phyloP scores from a whole-genome alignment of 2,113 vertebrate genomes.

The Dromaius novaehollandiae region DNA sequence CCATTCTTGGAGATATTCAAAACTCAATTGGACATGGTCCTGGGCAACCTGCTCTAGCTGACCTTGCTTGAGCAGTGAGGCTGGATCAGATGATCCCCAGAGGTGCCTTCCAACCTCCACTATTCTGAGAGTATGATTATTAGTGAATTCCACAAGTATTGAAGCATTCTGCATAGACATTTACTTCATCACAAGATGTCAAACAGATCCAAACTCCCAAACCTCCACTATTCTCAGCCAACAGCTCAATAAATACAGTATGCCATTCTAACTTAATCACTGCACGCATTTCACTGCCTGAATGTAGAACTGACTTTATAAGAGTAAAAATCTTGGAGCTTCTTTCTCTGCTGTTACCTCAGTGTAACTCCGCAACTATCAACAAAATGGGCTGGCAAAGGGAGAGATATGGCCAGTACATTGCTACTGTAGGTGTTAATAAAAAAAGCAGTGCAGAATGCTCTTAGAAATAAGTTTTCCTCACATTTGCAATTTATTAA shows the following conservation, averaged over 20 bases:
- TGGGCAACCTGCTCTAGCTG: background rate
- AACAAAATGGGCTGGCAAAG: background rate
- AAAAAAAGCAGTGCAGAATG: background rate
- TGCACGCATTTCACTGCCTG: background rate
- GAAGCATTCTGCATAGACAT: background rate
- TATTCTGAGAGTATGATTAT: background rate
- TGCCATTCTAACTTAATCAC: background rate
- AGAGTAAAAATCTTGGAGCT: background rate
- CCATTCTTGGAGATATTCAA: background rate
- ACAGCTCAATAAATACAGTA: background rate
- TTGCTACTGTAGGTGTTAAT: background rate
- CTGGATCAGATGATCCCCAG: too few species aligned
- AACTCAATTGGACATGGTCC: background rate
- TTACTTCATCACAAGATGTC: background rate
- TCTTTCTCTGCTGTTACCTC: background rate
- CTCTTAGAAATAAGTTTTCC: background rate
- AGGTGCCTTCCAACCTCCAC: too few species aligned
- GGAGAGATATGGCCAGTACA: background rate
- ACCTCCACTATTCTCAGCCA: background rate
- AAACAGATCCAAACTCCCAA: background rate
- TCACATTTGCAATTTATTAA: background rate
- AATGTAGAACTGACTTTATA: background rate
- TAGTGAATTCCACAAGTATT: background rate
- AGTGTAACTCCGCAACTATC: background rate
- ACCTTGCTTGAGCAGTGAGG: too few species aligned